These are phyloP conservation scores for Agrotis puta DNA, from an alignment of 2,888 invertebrate genomes.

Conservation along the genomic window DNA sequence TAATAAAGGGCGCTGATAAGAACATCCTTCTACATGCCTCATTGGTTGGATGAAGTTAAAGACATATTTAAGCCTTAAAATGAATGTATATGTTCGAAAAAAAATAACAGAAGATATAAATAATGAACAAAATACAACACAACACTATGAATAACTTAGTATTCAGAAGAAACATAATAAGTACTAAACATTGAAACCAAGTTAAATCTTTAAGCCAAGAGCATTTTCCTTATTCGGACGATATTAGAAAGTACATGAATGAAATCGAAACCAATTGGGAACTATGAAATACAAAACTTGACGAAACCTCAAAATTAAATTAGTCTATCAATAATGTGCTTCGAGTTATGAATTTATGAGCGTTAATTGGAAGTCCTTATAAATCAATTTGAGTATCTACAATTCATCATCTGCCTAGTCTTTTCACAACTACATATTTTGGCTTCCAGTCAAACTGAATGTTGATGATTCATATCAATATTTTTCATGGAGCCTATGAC, in stretches of 20 bases:
- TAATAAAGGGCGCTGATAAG: too few relatives aligned
- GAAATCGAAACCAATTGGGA: constrained; percentile 35
- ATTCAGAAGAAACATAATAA: background rate
- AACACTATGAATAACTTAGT: too few relatives aligned
- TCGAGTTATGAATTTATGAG: constrained; percentile 5
- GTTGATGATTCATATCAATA: too few relatives aligned
- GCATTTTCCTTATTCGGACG: background rate
- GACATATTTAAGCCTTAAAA: too few relatives aligned
- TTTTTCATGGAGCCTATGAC: too few relatives aligned
- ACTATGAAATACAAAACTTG: constrained; percentile 38
- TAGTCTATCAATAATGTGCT: constrained; percentile 19
- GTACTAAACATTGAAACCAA: background rate
- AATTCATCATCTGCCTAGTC: background rate
- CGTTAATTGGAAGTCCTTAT: background rate
- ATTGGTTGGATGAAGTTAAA: too few relatives aligned
- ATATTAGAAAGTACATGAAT: constrained; percentile 13
- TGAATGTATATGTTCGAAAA: too few relatives aligned
- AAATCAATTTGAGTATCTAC: background rate
- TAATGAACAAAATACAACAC: too few relatives aligned
- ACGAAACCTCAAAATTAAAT: constrained; percentile 31
- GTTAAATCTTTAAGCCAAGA: constrained; percentile 13
- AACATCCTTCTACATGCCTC: too few relatives aligned
- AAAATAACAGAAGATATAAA: too few relatives aligned
- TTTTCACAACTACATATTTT: too few relatives aligned
- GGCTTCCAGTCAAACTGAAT: too few relatives aligned